phyloP scores from a whole-genome alignment of 1,140 invertebrate genomes.

The Drosophila sproati region DNA sequence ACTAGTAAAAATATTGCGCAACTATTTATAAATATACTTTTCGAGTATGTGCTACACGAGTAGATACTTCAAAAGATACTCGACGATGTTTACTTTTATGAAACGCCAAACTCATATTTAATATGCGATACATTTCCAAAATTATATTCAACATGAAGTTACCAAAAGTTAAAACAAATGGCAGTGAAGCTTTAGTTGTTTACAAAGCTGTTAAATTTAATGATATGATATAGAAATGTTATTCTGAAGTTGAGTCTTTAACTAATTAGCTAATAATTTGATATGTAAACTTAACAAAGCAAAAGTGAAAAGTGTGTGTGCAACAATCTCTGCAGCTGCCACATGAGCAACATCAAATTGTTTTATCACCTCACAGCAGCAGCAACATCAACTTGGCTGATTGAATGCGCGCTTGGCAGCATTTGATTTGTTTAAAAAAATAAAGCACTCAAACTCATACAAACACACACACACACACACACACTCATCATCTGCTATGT shows the following conservation, averaged over 20 bases:
- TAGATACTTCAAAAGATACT: conserved; percentile 6
- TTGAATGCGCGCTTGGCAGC: conserved; percentile 74
- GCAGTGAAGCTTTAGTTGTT: conserved; percentile 29
- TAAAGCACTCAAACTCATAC: conserved; percentile 62
- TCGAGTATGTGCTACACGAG: neutral
- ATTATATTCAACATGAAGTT: conserved; percentile 7
- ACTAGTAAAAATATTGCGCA: conserved; percentile 20
- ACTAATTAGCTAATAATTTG: conserved; percentile 74
- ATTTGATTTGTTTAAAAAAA: conserved; percentile 80
- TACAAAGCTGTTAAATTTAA: conserved; percentile 37
- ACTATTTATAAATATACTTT: conserved; percentile 2
- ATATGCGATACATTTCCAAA: conserved; percentile 29
- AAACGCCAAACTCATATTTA: conserved; percentile 18
- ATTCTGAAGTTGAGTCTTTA: conserved; percentile 14
- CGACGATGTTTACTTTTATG: conserved; percentile 3
- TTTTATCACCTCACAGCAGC: conserved; percentile 67
- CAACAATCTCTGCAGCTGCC: conserved; percentile 17
- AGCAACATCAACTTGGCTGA: conserved; percentile 64
- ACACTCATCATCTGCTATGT: conserved; percentile 33
- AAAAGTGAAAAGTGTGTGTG: neutral
- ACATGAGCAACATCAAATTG: conserved; percentile 56
- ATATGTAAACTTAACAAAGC: conserved; percentile 57
- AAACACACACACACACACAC: conserved; percentile 16
- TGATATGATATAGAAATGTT: conserved; percentile 11
- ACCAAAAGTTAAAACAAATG: neutral